A percentile compares a stretch with the other conserved stretches of the same genome.
Conservation (phyloP, 2,113 vertebrate species). For the Corvus moneduloides region DNA sequence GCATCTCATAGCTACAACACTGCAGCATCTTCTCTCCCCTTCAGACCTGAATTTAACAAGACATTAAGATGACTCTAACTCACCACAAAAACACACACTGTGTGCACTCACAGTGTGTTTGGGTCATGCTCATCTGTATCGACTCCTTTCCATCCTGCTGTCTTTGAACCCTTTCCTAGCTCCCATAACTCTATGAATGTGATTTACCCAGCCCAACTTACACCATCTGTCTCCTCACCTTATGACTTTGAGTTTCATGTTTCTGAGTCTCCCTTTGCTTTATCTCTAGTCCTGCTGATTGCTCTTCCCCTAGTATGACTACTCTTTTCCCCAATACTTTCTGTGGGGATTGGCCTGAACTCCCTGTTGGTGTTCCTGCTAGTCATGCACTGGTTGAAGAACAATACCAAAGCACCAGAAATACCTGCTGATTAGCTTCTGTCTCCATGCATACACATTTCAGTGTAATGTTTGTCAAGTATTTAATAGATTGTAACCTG, state of each 20-base stretch:
- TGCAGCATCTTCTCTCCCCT: background rate
- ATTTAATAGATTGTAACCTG: background rate
- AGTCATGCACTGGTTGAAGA: background rate
- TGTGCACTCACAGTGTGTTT: background rate
- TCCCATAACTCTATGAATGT: background rate
- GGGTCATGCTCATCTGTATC: background rate
- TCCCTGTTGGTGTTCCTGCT: background rate
- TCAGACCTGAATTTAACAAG: background rate
- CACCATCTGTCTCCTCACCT: background rate
- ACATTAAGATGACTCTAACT: background rate
- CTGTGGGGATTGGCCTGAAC: rapidly evolving
- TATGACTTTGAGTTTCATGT: background rate
- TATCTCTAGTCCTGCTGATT: background rate
- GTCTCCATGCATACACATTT: background rate
- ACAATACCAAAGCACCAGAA: rapidly evolving
- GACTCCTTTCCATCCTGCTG: background rate
- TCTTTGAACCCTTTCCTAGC: background rate
- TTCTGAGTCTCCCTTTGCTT: background rate
- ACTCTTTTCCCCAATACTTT: background rate
- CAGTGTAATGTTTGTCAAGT: background rate
- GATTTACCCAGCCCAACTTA: background rate
- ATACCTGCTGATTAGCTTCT: background rate
- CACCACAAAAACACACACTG: rapidly evolving
- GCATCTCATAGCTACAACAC: background rate
- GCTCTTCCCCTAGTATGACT: background rate